A percentile compares a stretch with the other conserved stretches of the same genome.
phyloP scores from a whole-genome alignment of 2,113 vertebrate species.

The Micronycteris hirsuta region DNA sequence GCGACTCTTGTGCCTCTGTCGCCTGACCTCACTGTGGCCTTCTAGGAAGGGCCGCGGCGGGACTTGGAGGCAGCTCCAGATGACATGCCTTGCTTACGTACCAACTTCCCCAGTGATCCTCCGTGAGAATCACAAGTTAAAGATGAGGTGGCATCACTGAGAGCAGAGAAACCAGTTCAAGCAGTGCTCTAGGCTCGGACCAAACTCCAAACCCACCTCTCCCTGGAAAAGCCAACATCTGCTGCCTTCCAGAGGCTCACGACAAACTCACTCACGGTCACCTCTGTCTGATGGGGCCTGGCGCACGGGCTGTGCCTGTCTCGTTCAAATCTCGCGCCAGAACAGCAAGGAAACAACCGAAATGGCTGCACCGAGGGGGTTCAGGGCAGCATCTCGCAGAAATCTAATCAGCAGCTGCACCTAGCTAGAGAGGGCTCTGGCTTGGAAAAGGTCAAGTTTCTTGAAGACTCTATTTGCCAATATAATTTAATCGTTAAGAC shows the following conservation, averaged over 20 bases:
- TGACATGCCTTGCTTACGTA: not conserved
- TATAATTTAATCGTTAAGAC: conserved; percentile 63
- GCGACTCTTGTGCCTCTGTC: not conserved
- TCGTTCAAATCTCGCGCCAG: not conserved
- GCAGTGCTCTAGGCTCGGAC: not conserved
- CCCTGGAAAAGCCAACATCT: conserved; percentile 22
- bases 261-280: conserved; percentile 64
- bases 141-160: not conserved
- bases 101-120: not conserved
- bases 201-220: not conserved
- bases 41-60: not conserved
- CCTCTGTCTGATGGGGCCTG: not conserved
- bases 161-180: conserved; percentile 3
- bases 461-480: conserved; percentile 70
- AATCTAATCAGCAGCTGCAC: conserved; percentile 67
- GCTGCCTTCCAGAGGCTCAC: conserved; percentile 53
- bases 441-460: conserved; percentile 75
- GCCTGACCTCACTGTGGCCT: not conserved
- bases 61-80: conserved; percentile 10
- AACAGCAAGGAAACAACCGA: not conserved
- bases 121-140: conserved; percentile 19
- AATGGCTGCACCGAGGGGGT: not conserved
- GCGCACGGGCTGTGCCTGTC: not conserved
- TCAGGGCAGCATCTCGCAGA: not conserved
- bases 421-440: conserved; percentile 53